Evolutionary conservation across 2,888 invertebrate genomes (phyloP), one percentile per base, ranked within the genome.

Genomic region (Sminthurides aquaticus): DNA sequence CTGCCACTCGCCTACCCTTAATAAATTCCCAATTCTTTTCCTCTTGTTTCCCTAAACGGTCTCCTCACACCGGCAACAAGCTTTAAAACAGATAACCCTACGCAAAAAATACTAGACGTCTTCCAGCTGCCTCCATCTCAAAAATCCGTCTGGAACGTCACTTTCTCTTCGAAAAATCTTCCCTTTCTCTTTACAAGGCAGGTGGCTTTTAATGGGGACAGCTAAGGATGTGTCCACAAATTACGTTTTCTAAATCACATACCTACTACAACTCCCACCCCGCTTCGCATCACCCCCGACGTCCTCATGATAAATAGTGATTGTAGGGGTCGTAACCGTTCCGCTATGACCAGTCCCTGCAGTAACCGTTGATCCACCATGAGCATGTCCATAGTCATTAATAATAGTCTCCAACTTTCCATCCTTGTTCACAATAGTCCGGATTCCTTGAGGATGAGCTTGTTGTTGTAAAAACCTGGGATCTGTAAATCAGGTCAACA

Each of bases 321-420:
- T 74, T 64, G 72, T 72, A 64, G 74, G 74, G 60, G 69, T 69
- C 68, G 71, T 63, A 69, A 69, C 29, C 76, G 80, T 69, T 76
- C 26, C 49, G 70, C 71, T 57, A 69, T 71, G 67, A 69, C 70
- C 66, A 70, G 71, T 58, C 69, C 71, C 77, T 77, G 78, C 78
- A 78, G 79, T 76, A 79, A 81, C 75, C 64, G 60, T 62, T 69
- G 28, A 27, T 43, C 25, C 11, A 57, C 58, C 20, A n/a, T 60
- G 57, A 55, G 54, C 2, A 26, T 60, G 77, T 75, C 79, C 79
- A 71, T 79, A 81, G 82, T 85, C 81, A 83, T 85, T 86, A 77
- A 82, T 82, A 79, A 83, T 82, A 78, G 84, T 83, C 80, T 81
- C 83, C 78, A 82, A 80, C 77, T 81, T 81, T 69, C 80, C 80